Evolutionary conservation across 1,140 invertebrate genomes (phyloP).

Genomic region (Drosophila punjabiensis): DNA sequence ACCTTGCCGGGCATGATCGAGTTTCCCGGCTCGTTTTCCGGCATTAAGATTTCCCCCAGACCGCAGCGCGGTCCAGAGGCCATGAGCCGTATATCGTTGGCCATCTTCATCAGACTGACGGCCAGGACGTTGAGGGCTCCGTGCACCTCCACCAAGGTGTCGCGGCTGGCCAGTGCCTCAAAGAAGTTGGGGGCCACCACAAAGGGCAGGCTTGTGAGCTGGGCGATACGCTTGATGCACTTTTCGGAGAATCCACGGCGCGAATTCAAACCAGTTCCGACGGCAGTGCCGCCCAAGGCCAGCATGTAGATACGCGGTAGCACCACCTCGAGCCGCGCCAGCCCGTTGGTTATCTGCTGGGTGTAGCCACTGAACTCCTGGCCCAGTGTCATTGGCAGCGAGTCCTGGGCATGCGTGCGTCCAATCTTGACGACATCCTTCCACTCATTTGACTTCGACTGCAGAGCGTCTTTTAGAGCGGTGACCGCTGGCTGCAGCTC

Average conservation of each 20-base stretch:
- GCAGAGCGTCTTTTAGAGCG: conserved; percentile 90
- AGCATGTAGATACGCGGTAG: conserved; percentile 95
- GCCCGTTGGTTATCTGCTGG: conserved; percentile 94
- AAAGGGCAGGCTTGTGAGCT: conserved; percentile 93
- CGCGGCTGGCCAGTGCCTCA: conserved; percentile 97
- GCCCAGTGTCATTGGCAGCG: conserved; percentile 97
- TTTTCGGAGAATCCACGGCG: conserved; percentile 94
- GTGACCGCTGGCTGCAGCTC: conserved; percentile 93
- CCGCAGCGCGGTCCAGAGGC: conserved; percentile 98
- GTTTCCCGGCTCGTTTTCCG: conserved; percentile 99
- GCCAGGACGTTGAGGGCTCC: conserved; percentile 98
- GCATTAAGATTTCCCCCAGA: conserved; percentile 95
- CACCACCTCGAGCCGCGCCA: conserved; percentile 93
- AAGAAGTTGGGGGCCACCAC: conserved; percentile 98
- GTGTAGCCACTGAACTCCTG: conserved; percentile 99
- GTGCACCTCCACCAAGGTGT: conserved; percentile 97
- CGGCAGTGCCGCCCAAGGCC: conserved; percentile 98
- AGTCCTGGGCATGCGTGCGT: conserved; percentile 94
- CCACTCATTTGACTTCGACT: conserved; percentile 93
- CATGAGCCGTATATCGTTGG: conserved; percentile 97
- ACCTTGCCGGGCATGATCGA: conserved; percentile 99
- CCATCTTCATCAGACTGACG: conserved; percentile 98
- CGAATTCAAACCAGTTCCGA: conserved; percentile 98
- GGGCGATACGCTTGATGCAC: conserved; percentile 92
- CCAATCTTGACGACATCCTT: conserved; percentile 97